Conservation (phyloP, 2,113 vertebrate species). For the Gavia stellata region DNA sequence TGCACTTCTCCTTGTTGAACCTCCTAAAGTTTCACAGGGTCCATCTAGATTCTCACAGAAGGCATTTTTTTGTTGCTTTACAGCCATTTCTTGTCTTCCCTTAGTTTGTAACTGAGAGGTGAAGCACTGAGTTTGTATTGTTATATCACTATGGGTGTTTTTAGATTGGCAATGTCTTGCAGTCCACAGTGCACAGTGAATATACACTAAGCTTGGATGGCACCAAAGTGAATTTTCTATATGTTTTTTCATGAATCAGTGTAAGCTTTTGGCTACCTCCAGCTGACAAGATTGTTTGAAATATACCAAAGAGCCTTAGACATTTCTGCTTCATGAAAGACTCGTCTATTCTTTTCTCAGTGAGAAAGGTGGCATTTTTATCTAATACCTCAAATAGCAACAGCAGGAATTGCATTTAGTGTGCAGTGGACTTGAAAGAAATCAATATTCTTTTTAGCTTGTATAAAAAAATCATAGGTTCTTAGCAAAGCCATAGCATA, state of each 20-base stretch:
- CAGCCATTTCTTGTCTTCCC: background rate
- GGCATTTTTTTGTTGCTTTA: background rate
- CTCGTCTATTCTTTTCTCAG: background rate
- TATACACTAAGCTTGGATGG: background rate
- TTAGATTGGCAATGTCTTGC: background rate
- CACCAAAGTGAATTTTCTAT: background rate
- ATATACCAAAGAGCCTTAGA: background rate
- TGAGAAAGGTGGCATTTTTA: background rate
- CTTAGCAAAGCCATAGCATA: background rate
- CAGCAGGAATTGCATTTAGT: background rate
- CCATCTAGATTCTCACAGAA: background rate
- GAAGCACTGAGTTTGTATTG: background rate
- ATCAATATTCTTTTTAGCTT: background rate
- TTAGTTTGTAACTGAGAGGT: background rate
- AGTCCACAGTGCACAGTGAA: background rate
- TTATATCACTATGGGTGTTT: background rate
- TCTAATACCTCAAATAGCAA: background rate
- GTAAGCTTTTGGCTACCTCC: background rate
- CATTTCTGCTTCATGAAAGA: background rate
- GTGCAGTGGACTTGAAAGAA: background rate
- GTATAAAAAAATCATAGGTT: background rate
- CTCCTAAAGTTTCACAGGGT: background rate
- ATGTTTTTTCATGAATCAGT: background rate
- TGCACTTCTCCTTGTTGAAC: background rate
- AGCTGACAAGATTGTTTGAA: background rate